Base-by-base conservation (phyloP, 2,888 invertebrate species). In the Entomobrya multifasciata region DNA sequence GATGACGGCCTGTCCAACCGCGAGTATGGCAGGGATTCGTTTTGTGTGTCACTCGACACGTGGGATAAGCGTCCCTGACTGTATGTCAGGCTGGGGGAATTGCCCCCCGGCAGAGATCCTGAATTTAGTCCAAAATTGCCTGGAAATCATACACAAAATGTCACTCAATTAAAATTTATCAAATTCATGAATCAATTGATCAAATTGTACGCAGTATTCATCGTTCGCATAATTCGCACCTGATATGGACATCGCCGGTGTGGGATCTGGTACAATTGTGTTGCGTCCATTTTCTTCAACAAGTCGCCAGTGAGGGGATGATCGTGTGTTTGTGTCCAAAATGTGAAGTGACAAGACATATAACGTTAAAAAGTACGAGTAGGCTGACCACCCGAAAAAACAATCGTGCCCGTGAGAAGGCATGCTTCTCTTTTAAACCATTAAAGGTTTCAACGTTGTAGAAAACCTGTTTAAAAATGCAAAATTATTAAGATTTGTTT, bases 241-340 rank as follows among this genome's bases (percentile, higher is more conserved):
- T 57, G 80, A 76, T 13, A 86, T 81, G 17, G 86, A 76, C 80
- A 86, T 81, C 17, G 86, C 81, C 41, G 86, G 86, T 15, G 86
- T 77, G 5, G 91, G 91, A 76, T 89, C 90, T 36, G 90, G 90
- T 65, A 88, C 87, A 77, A 91, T 90, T 1, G 89, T 85, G 62
- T 90, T 88, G 93, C 95, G 95, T 79, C 95, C 96, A 92, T 89
- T 89, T 74, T 95, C 95, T 91, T 96, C 96, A 92, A 95, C 96
- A 87, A 97, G 93, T 93, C 95, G 95, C 97, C 97, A 97, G 92
- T 96, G 94, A 91, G 95, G 95, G 79, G 91, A 87, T 20, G 96
- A 96, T 91, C 96, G 94, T 49, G 97, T 96, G 93, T 96, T 97
- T 90, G 95, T 96, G 89, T 94, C 93, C 91, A 95, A 94, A 92